Evolutionary conservation across 2,797 vertebrate species (phyloP).

Genomic region (Buphagus erythrorhynchus): DNA sequence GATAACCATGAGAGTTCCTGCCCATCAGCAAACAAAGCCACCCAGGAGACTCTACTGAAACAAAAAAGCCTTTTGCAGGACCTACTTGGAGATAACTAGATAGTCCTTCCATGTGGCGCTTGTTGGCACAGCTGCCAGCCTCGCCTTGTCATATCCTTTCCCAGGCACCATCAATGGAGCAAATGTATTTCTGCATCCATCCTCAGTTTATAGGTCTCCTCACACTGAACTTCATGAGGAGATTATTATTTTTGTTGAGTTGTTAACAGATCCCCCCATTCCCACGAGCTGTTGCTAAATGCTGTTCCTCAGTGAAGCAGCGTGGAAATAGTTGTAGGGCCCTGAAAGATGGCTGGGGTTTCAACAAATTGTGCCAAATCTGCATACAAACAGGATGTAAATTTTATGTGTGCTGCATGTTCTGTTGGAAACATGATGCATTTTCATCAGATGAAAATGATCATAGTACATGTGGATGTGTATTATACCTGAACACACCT

Average conservation of each 20-base stretch:
- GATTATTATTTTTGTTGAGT: not conserved
- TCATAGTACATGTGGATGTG: not conserved
- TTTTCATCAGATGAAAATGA: slow-evolving; percentile 34
- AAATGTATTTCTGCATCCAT: not conserved
- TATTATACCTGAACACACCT: not conserved
- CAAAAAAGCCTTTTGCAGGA: not conserved
- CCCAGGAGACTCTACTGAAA: not conserved
- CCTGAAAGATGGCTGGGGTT: not conserved
- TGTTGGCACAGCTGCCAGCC: not conserved
- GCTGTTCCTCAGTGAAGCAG: not conserved
- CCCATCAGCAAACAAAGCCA: not conserved
- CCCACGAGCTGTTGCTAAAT: not conserved
- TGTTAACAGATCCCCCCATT: not conserved
- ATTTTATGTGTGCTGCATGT: slow-evolving; percentile 43
- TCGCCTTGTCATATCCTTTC: not conserved
- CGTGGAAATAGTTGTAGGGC: not conserved
- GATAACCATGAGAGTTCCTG: not conserved
- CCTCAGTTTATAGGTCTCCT: not conserved
- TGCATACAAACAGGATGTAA: slow-evolving; percentile 24
- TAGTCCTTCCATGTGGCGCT: not conserved
- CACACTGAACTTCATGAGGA: not conserved
- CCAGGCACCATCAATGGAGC: not conserved
- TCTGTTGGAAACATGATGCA: not conserved
- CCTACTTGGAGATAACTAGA: not conserved
- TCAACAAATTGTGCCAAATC: not conserved